These are phyloP conservation scores for Micropterix aruncella DNA, from an alignment of 2,888 invertebrate genomes.

Conservation along the genomic window DNA sequence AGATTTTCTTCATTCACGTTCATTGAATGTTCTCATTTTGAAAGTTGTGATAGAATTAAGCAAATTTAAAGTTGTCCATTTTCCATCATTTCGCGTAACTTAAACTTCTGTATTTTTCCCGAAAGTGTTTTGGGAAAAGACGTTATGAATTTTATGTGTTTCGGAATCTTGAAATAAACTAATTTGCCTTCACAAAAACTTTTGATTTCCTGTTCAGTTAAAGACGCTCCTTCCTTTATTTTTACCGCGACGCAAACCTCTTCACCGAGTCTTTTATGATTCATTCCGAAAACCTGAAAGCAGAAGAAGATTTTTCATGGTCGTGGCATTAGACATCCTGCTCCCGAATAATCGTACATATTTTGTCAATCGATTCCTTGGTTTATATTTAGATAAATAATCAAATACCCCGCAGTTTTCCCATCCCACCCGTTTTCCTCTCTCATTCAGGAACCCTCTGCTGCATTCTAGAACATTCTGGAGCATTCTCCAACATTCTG, in stretches of 20 bases:
- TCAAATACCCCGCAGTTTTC: no score
- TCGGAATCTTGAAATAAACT: background rate
- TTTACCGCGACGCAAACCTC: constrained; percentile 30
- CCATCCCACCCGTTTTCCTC: no score
- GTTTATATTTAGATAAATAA: no score
- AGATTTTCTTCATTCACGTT: no score
- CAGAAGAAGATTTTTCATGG: no score
- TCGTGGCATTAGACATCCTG: no score
- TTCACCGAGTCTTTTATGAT: constrained; percentile 34
- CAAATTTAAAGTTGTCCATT: background rate
- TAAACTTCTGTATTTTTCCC: constrained; percentile 1
- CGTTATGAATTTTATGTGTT: constrained; percentile 1
- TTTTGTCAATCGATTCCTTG: no score
- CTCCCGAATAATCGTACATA: no score
- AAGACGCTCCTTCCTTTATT: constrained; percentile 24
- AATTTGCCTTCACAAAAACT: constrained; percentile 28
- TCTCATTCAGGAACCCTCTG: no score
- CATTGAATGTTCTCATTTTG: background rate
- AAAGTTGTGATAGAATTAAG: background rate
- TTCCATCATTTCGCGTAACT: background rate
- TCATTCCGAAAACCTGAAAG: constrained; percentile 28
- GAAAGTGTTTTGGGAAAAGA: constrained; percentile 2
- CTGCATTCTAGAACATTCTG: no score
- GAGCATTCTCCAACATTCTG: no score
- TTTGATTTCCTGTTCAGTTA: constrained; percentile 33